Evolutionary conservation across 2,113 vertebrate species (phyloP), one percentile per base, ranked within the genome.

Genomic region (Danio rerio): DNA sequence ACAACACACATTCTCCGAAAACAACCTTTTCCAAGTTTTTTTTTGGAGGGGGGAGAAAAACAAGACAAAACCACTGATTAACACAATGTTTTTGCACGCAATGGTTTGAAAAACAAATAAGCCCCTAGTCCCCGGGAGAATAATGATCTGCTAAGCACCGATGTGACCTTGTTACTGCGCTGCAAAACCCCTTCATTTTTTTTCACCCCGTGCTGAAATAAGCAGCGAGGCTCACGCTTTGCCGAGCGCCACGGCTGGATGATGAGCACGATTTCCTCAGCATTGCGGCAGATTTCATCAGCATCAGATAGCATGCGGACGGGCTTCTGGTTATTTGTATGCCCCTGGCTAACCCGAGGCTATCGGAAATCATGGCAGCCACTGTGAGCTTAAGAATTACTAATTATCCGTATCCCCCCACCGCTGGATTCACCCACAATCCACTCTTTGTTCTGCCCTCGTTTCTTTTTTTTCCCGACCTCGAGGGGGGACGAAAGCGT

Each of bases 201-300:
- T 31, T 71, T 79, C 20, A 62, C 76, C 7, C 85, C 18, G 74
- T 45, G 82, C 42, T 49, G 69, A 62, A 76, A 74, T 81, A 69
- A 76, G 69, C 47, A 80, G 82, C 62, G 73, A 73, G 77, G 63
- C 72, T 16, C 65, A 49, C 55, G 82, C 81, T 73, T 53, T 76
- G 71, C 85, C 40, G 59, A 73, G 85, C 78, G 20, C 72, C 21
- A 42, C 61, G 82, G 82, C 78, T 65, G 78, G 81, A 66, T 81
- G 79, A 74, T 83, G 80, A 84, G 65, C 85, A 79, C 55, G 82
- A 83, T 86, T 86, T 86, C 85, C 66, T 87, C 86, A 93, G 84
- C 68, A 89, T 94, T 94, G 92, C 94, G 90, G 85, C 83, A 89
- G 88, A 90, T 95, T 95, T 95, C 93, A 95, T 94, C 94, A 95